Evolutionary conservation across 2,888 invertebrate genomes (phyloP).

Genomic region (Mesochorus sp.): DNA sequence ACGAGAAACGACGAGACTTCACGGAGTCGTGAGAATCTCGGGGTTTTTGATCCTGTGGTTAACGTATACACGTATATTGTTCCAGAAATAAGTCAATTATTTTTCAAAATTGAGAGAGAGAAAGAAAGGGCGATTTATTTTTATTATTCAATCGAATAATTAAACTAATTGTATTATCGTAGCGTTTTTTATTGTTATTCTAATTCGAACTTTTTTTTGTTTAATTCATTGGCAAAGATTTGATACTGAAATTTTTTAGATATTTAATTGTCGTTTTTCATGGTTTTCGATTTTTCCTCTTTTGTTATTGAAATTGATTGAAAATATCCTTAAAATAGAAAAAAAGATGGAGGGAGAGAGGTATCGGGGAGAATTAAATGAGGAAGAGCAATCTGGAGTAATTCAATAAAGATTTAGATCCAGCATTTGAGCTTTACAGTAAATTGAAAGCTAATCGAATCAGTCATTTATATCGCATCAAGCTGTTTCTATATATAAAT

Average conservation of each 20-base stretch:
- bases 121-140: no score
- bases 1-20: constrained; percentile 29
- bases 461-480: background rate
- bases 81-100: background rate
- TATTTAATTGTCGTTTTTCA: no score
- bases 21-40: constrained; percentile 47
- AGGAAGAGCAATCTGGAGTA: constrained; percentile 27
- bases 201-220: no score
- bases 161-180: no score
- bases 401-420: constrained; percentile 36
- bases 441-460: constrained; percentile 26
- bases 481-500: background rate
- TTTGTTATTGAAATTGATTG: no score
- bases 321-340: background rate
- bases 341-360: background rate
- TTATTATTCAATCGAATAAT: no score
- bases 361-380: constrained; percentile 22
- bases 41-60: constrained; percentile 13
- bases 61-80: background rate
- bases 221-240: no score
- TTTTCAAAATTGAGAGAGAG: no score
- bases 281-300: no score
- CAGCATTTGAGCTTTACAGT: constrained; percentile 35
- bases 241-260: no score
- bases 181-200: no score